Evolutionary conservation across 2,113 vertebrate genomes (phyloP).

Genomic region (Solea solea): DNA sequence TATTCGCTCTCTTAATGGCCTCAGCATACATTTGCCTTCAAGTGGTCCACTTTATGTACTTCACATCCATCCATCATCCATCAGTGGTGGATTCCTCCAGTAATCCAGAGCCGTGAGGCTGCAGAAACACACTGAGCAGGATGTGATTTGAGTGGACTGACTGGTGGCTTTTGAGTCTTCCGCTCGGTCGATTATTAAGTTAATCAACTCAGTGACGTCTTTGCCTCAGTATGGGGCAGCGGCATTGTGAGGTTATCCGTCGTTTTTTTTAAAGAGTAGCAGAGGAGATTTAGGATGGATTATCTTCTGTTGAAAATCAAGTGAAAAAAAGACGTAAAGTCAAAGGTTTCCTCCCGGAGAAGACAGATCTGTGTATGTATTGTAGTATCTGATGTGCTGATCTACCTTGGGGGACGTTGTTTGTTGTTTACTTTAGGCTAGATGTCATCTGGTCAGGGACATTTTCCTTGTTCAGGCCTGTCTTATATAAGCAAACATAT

Average conservation of each 20-base stretch:
- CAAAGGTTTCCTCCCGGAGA: too few relatives aligned
- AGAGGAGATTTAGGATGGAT: conserved; percentile 37
- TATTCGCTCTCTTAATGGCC: conserved; percentile 36
- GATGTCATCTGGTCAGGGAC: too few relatives aligned
- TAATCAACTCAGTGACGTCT: conserved; percentile 44
- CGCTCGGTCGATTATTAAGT: conserved; percentile 42
- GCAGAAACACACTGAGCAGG: conserved; percentile 13
- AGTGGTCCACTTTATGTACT: conserved; percentile 29
- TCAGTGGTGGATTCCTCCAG: background rate
- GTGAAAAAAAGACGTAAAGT: too few relatives aligned
- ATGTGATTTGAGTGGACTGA: conserved; percentile 43
- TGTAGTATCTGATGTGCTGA: too few relatives aligned
- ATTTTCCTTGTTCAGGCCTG: too few relatives aligned
- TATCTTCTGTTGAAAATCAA: conserved; percentile 19
- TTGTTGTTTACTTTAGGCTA: too few relatives aligned
- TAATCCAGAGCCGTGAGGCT: background rate
- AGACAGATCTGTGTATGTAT: too few relatives aligned
- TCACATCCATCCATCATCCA: conserved; percentile 4
- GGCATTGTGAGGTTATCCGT: conserved; percentile 27
- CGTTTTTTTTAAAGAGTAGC: conserved; percentile 24
- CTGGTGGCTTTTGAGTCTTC: conserved; percentile 23
- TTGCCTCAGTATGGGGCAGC: background rate
- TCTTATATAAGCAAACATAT: too few relatives aligned
- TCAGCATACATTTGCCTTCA: conserved; percentile 24
- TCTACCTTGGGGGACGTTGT: too few relatives aligned